phyloP scores from a whole-genome alignment of 2,888 invertebrate genomes.

The Temnothorax unifasciatus region DNA sequence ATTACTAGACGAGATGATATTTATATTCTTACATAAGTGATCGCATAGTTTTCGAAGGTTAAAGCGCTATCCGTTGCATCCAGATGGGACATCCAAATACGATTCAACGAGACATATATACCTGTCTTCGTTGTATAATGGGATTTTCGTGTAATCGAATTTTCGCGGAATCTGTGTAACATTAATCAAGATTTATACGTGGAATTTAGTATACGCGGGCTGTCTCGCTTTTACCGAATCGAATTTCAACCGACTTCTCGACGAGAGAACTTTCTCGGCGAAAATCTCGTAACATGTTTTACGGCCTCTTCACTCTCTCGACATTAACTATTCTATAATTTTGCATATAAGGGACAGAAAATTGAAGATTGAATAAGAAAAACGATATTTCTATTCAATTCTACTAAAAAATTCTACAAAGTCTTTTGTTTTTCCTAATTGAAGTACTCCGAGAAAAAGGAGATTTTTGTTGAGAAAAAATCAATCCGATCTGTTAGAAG shows the following conservation, averaged over 20 bases:
- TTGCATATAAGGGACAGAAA: neutral
- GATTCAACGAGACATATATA: neutral
- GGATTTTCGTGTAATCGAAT: neutral
- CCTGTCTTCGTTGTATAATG: neutral
- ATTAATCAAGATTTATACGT: neutral
- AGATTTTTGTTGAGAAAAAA: neutral
- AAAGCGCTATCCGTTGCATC: constrained; percentile 10
- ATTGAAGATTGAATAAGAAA: neutral
- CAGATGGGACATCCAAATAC: neutral
- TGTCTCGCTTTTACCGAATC: neutral
- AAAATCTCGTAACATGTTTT: neutral
- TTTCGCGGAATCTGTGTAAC: constrained; percentile 4
- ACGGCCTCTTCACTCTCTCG: neutral
- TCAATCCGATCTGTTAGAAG: neutral
- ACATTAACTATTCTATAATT: neutral
- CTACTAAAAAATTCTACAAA: too few species aligned
- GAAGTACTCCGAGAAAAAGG: neutral
- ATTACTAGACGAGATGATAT: constrained; percentile 31
- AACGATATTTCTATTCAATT: neutral
- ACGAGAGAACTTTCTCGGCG: neutral
- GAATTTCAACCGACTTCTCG: neutral
- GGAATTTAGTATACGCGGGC: neutral
- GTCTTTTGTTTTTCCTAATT: too few species aligned
- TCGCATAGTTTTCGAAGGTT: constrained; percentile 44
- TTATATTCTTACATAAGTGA: constrained; percentile 41